Evolutionary conservation across 2,888 invertebrate species (phyloP).

Genomic region (Philaethria dido): DNA sequence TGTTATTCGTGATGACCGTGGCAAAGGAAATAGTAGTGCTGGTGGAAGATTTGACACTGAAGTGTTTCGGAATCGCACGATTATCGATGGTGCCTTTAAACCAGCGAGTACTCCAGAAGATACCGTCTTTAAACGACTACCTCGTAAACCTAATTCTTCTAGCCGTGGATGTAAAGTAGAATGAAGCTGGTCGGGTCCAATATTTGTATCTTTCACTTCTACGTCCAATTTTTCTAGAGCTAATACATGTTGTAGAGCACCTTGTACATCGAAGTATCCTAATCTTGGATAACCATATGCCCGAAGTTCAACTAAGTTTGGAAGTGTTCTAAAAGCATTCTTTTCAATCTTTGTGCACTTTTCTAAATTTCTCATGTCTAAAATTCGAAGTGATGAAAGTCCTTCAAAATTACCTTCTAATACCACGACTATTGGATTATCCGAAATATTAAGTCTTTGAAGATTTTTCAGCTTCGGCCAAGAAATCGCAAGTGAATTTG

Average conservation of each 20-base stretch:
- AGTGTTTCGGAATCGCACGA: constrained; percentile 91
- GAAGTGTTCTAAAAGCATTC: constrained; percentile 89
- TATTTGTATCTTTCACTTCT: constrained; percentile 92
- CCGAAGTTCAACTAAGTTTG: constrained; percentile 87
- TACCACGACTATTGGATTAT: constrained; percentile 91
- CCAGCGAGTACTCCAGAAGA: constrained; percentile 94
- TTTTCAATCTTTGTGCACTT: constrained; percentile 92
- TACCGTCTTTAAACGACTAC: constrained; percentile 89
- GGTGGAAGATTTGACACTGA: constrained; percentile 91
- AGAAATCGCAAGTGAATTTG: constrained; percentile 84
- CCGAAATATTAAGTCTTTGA: constrained; percentile 90
- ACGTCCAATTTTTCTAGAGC: constrained; percentile 91
- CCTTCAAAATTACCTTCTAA: constrained; percentile 90
- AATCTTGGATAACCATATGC: constrained; percentile 91
- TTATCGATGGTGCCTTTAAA: constrained; percentile 88
- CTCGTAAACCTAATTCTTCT: constrained; percentile 88
- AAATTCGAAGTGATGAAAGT: constrained; percentile 85
- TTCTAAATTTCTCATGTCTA: constrained; percentile 87
- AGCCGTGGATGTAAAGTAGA: constrained; percentile 91
- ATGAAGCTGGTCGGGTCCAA: constrained; percentile 92
- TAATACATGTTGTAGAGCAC: constrained; percentile 89
- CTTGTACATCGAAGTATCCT: constrained; percentile 93
- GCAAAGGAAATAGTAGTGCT: constrained; percentile 93
- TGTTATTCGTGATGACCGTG: constrained; percentile 91
- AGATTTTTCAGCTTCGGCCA: constrained; percentile 89